A percentile compares a stretch with the other conserved stretches of the same genome.
These are phyloP conservation scores for Dicaeum eximium DNA, from an alignment of 2,113 vertebrate genomes.

Conservation along the genomic window DNA sequence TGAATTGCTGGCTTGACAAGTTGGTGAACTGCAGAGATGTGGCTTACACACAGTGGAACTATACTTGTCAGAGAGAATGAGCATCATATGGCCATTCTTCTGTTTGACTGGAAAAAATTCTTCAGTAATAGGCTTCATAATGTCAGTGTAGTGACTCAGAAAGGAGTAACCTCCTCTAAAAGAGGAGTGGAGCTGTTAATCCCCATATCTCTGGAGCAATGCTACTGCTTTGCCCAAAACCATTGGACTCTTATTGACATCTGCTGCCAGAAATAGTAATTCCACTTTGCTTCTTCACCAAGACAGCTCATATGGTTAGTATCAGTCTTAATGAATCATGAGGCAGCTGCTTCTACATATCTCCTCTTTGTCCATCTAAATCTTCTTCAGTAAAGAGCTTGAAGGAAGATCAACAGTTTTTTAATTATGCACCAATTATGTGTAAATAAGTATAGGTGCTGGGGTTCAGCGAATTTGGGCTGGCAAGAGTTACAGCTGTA, in stretches of 20 bases:
- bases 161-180: background rate
- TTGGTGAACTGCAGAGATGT: background rate
- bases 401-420: background rate
- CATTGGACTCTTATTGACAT: background rate
- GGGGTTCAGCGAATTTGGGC: background rate
- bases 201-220: rapidly evolving
- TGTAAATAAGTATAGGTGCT: background rate
- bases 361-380: background rate
- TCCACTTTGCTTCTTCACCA: background rate
- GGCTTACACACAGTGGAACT: background rate
- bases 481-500: background rate
- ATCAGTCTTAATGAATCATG: background rate
- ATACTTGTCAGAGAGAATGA: background rate
- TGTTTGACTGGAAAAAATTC: background rate
- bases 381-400: background rate
- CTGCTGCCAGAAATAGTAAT: background rate
- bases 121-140: background rate
- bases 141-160: background rate
- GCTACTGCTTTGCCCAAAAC: background rate
- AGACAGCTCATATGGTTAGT: background rate
- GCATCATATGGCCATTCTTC: background rate
- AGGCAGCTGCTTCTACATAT: background rate
- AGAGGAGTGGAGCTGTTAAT: background rate
- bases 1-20: background rate
- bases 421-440: background rate